Base-by-base conservation (phyloP, 1,140 invertebrate species). In the Trachymyrmex cornetzi region DNA sequence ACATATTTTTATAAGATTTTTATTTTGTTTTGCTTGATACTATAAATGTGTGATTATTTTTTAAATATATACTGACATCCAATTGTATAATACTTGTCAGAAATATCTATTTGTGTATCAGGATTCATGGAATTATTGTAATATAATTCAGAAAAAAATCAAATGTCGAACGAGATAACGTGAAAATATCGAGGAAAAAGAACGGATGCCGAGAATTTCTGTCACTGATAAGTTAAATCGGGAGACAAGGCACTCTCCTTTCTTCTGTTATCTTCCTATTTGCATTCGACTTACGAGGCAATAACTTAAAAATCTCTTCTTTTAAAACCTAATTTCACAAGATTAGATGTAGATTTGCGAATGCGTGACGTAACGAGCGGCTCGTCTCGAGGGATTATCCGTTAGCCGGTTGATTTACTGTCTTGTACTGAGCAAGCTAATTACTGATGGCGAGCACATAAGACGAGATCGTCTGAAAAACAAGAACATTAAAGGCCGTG, bases 221-320 rank as follows among this genome's bases (percentile, higher is more conserved):
- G 30, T 27, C 30, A 53, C 0, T 55, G 63, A 80, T 80, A 80
- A 80, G 34, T 67, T 80, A 80, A 53, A 59, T 69, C 16, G 27
- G 2, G 30, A 6, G 3, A 34, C 14, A 3, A 22, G 14, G 14
- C 7, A 12, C 19, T n/a, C 30, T n/a, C n/a, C 12, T 30, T 3
- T 16, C 34, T 19, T 34, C 12, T 44, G 2, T 44, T 44, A 12
- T 19, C 30, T 34, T 6, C 14, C 19, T 34, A 69, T 80, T 86
- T 34, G 19, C 74, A 34, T 66, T 69, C 27, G 64, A 38, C 44
- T 34, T 66, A 50, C 12, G 11, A 44, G n/a, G 4, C 38, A 55
- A 80, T n/a, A 2, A 14, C 14, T 59, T 80, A 34, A 38, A 5
- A 34, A 12, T 16, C 7, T 19, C 48, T 22, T 55, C 44, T 34